phyloP scores from a whole-genome alignment of 2,797 vertebrate species.

The Enoplosus armatus region DNA sequence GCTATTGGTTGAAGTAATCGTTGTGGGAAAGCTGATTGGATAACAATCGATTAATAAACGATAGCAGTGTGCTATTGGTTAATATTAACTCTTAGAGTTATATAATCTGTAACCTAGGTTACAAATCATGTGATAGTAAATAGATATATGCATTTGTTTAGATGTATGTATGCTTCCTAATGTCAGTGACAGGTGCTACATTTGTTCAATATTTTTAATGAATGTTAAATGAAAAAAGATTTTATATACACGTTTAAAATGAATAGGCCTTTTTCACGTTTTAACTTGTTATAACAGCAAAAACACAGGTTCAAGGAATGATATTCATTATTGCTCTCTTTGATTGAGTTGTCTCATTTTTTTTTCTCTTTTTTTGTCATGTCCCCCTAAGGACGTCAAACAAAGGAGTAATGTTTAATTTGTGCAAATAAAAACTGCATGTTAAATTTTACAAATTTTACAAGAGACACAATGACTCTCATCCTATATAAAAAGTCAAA shows the following conservation, averaged over 20 bases:
- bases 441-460: background rate
- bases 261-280: background rate
- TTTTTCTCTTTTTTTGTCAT: background rate
- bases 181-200: background rate
- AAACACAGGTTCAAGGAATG: background rate
- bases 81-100: conserved; percentile 27
- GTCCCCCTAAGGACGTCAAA: background rate
- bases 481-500: background rate
- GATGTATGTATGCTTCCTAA: background rate
- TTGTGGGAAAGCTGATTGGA: conserved; percentile 55
- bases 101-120: conserved; percentile 39
- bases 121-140: background rate
- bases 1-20: conserved; percentile 65
- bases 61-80: conserved; percentile 31
- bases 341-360: background rate
- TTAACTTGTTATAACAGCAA: background rate
- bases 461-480: background rate
- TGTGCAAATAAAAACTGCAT: background rate
- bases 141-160: background rate
- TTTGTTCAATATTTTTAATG: background rate
- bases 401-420: background rate
- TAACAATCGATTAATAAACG: background rate
- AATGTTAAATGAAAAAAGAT: background rate
- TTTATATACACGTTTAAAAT: background rate
- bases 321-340: background rate